Evolutionary conservation across 2,113 vertebrate genomes (phyloP), one percentile per base, ranked within the genome.

Genomic region (Pollimyrus isidori): DNA sequence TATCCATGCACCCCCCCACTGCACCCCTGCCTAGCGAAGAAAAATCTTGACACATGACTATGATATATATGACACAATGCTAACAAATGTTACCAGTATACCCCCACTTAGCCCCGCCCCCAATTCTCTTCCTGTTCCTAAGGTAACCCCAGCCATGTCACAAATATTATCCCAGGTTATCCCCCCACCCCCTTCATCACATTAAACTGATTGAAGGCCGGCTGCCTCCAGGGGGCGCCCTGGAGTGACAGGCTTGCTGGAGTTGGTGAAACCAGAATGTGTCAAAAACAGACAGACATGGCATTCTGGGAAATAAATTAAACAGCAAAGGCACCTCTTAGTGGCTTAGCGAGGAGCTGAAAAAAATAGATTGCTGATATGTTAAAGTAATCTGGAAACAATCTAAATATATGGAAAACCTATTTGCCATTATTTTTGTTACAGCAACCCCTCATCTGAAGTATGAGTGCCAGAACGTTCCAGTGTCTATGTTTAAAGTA

Each of bases 351-450:
- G 23, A 30, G 48, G 17, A 88, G 19, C 11, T n/a, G 19, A 52
- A 42, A 84, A 53, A 30, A 53, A 49, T 39, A 69, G 39, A 26
- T 69, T 39, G 4, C 45, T 2, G 35, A 56, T 56, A 76, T 89
- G 88, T 53, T 82, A 82, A 56, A 83, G 69, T n/a, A 83, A 83
- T 89, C 88, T 80, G 46, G 73, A 83, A 82, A 89, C 48, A 42
- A 17, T 65, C 11, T 49, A 19, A 50, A 76, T 88, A 45, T 50
- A 76, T 30, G 46, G 46, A 76, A 76, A 50, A 50, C 80, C 65
- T 76, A 87, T 48, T 45, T 50, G 21, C 30, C 17, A 30, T 87
- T 87, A 62, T 58, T 53, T 52, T 30, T 86, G 46, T 52, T 17
- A 80, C 30, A 46, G 82, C 39, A 26, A 50, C 46, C 49, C 85